These are phyloP conservation scores for Seladonia tumulorum DNA, from an alignment of 2,888 invertebrate genomes.

Conservation along the genomic window DNA sequence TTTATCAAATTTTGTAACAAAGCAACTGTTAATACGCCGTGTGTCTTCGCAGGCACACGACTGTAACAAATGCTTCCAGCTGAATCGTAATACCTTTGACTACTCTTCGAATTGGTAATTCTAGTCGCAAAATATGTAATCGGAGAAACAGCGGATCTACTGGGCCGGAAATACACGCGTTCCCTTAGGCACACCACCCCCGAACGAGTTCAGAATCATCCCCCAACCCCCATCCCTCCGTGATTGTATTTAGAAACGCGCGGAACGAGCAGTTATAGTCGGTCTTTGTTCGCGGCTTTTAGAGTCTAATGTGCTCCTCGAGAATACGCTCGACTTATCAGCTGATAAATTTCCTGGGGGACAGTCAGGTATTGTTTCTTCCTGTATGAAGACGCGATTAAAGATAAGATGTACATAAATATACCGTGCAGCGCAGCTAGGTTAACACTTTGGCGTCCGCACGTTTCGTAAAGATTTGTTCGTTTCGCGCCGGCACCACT, in stretches of 20 bases:
- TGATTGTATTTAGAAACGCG: slow-evolving; percentile 27
- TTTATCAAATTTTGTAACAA: neutral
- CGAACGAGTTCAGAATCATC: slow-evolving; percentile 9
- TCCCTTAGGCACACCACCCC: neutral
- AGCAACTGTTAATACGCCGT: neutral
- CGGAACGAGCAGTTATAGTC: slow-evolving; percentile 17
- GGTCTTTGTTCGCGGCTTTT: neutral
- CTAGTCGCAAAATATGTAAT: slow-evolving; percentile 18
- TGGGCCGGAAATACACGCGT: slow-evolving; percentile 12
- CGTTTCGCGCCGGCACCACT: too few relatives aligned
- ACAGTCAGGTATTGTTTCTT: neutral
- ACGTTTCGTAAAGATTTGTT: too few relatives aligned
- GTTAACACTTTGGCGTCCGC: too few relatives aligned
- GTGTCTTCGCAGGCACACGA: neutral
- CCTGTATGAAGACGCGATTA: neutral
- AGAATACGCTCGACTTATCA: slow-evolving; percentile 4
- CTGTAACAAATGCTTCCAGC: slow-evolving; percentile 10
- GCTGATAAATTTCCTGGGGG: neutral
- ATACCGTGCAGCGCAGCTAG: neutral
- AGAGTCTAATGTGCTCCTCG: neutral
- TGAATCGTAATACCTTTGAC: neutral
- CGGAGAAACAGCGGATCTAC: slow-evolving; percentile 27
- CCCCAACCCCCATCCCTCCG: neutral
- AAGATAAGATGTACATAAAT: neutral
- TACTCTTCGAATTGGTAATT: slow-evolving; percentile 6